These are phyloP conservation scores for Heliocidaris tuberculata DNA, from an alignment of 35 echinoderm and acorn worm species.

Conservation along the genomic window DNA sequence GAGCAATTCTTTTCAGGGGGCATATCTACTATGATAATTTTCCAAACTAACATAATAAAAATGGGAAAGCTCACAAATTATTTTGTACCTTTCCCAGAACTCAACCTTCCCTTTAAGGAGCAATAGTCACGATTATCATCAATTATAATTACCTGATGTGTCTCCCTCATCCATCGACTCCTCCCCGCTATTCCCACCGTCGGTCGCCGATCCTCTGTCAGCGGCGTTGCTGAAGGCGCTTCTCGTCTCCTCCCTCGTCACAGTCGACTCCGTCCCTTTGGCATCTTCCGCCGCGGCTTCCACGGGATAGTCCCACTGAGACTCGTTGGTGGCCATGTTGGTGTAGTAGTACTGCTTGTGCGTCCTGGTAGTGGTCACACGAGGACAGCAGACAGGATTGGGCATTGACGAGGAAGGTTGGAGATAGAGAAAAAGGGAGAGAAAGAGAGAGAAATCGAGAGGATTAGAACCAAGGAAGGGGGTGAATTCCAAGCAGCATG, in stretches of 20 bases:
- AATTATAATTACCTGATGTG: not conserved
- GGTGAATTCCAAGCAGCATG: not conserved
- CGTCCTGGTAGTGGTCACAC: conserved; percentile 45
- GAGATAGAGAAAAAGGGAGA: conserved; percentile 26
- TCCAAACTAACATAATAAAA: no score
- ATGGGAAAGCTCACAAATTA: no score
- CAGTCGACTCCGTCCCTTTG: conserved; percentile 13
- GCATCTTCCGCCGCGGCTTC: conserved; percentile 59
- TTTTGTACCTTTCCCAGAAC: no score
- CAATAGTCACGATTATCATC: no score
- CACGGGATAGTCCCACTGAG: conserved; percentile 90
- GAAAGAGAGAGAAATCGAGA: conserved; percentile 35
- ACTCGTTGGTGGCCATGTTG: conserved; percentile 71
- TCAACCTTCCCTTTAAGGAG: no score
- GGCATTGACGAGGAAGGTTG: not conserved
- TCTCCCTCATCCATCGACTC: conserved; percentile 61
- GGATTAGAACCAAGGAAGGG: not conserved
- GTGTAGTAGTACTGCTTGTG: conserved; percentile 98
- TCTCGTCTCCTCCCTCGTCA: conserved; percentile 24
- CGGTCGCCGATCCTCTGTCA: not conserved
- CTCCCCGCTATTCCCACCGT: conserved; percentile 58
- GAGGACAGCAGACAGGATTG: not conserved
- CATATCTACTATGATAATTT: no score
- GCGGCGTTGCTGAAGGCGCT: not conserved
- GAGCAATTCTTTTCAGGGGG: no score